Conservation (phyloP, 1,140 invertebrate species). For the Asbolus verrucosus region DNA sequence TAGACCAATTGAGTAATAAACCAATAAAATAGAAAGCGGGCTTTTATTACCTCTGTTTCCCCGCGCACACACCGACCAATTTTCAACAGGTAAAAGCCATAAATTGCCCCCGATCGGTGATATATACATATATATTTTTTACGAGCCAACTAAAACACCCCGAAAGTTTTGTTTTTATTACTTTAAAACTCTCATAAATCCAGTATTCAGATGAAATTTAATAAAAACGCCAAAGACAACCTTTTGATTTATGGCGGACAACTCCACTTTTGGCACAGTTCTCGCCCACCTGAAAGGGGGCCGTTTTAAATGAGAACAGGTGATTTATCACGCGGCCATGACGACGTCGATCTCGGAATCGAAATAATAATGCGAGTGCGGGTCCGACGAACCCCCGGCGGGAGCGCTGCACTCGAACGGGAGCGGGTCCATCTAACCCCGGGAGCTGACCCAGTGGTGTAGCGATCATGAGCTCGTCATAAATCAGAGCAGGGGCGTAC, state of each 20-base stretch:
- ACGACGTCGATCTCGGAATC: conserved; percentile 15
- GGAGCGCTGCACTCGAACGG: neutral
- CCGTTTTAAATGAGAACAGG: conserved; percentile 33
- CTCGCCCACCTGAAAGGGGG: conserved; percentile 32
- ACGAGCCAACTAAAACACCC: conserved; percentile 18
- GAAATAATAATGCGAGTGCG: too few species aligned
- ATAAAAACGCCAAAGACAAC: conserved; percentile 45
- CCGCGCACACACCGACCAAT: neutral
- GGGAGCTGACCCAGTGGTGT: too few species aligned
- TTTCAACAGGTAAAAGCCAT: conserved; percentile 41
- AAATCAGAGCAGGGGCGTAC: conserved; percentile 19
- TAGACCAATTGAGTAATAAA: conserved; percentile 42
- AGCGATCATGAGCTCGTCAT: conserved; percentile 14
- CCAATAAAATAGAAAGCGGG: conserved; percentile 40
- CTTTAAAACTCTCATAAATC: conserved; percentile 45
- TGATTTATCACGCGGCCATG: conserved; percentile 20
- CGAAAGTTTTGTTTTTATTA: conserved; percentile 44
- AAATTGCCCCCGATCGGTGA: conserved; percentile 33
- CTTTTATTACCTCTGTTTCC: conserved; percentile 14
- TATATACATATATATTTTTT: conserved; percentile 31
- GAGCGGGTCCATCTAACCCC: neutral
- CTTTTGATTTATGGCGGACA: conserved; percentile 30
- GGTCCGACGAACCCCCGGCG: conserved; percentile 2
- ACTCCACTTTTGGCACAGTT: conserved; percentile 40
- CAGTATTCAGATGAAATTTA: conserved; percentile 40